Evolutionary conservation across 2,797 vertebrate species (phyloP).

Genomic region (Sebastes nivosus): DNA sequence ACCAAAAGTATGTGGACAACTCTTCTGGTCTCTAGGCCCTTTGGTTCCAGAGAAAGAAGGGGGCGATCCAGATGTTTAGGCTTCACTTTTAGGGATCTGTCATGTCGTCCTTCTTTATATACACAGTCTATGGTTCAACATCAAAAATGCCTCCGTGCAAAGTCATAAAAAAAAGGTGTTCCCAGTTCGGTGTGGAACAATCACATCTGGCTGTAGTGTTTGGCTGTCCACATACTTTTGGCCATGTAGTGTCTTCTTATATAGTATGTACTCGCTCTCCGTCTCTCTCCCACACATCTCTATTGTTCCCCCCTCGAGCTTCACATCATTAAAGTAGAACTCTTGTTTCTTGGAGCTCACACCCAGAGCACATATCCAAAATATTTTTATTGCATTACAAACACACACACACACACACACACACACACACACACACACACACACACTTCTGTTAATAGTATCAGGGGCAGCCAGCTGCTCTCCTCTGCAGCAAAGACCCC

Average conservation of each 20-base stretch:
- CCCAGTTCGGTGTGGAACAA: too few relatives aligned
- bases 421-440: conserved; percentile 4
- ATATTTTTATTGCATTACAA: not conserved
- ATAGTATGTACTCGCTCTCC: not conserved
- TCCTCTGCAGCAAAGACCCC: conserved; percentile 35
- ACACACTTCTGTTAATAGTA: conserved; percentile 20
- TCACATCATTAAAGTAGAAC: not conserved
- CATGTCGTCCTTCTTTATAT: too few relatives aligned
- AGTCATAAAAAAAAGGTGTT: too few relatives aligned
- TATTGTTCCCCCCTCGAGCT: not conserved
- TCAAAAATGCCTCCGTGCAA: too few relatives aligned
- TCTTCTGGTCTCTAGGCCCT: too few relatives aligned
- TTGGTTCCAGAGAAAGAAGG: too few relatives aligned
- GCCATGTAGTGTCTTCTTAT: too few relatives aligned
- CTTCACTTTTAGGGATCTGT: too few relatives aligned
- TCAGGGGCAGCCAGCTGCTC: conserved; percentile 39
- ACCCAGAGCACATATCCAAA: too few relatives aligned
- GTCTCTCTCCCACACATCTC: not conserved
- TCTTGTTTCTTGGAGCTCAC: too few relatives aligned
- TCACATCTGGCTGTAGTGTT: not conserved
- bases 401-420: not conserved
- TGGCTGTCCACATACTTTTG: not conserved
- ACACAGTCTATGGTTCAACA: too few relatives aligned
- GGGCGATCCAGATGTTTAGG: too few relatives aligned
- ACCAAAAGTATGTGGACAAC: not conserved